Conservation (phyloP, 2,113 vertebrate species). For the Otocyon megalotis region DNA sequence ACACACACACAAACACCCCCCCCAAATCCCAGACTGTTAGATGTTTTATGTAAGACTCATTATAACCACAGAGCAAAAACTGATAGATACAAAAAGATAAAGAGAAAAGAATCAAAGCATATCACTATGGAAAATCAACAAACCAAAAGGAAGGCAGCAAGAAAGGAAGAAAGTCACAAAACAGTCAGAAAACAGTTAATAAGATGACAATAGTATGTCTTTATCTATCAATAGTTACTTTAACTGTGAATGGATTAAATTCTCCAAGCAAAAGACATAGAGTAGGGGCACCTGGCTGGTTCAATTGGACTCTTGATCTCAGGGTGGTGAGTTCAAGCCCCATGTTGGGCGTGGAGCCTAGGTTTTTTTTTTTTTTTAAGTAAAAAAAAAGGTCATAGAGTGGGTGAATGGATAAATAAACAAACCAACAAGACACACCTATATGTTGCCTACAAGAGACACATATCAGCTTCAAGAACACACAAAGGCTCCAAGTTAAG, state of each 20-base stretch:
- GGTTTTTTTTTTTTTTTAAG: not conserved
- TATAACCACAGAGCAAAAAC: not conserved
- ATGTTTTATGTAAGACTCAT: not conserved
- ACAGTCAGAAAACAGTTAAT: not conserved
- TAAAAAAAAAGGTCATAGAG: not conserved
- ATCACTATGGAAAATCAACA: not conserved
- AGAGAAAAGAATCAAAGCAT: not conserved
- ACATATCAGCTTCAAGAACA: not conserved
- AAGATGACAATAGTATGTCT: not conserved
- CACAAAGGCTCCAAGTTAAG: not conserved
- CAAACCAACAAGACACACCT: not conserved
- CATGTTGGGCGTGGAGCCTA: not conserved
- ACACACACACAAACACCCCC: too few species aligned
- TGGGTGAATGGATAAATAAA: not conserved
- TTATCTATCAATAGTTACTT: not conserved
- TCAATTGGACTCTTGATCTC: not conserved
- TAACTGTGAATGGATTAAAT: not conserved
- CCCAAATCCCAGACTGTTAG: not conserved
- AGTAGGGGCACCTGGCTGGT: not conserved
- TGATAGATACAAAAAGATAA: not conserved
- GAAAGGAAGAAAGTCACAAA: not conserved
- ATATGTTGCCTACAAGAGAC: not conserved
- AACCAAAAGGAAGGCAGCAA: not conserved
- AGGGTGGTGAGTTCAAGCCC: not conserved
- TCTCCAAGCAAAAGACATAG: not conserved